These are phyloP conservation scores for Nebria brevicollis DNA, from an alignment of 2,888 invertebrate species.

Conservation along the genomic window DNA sequence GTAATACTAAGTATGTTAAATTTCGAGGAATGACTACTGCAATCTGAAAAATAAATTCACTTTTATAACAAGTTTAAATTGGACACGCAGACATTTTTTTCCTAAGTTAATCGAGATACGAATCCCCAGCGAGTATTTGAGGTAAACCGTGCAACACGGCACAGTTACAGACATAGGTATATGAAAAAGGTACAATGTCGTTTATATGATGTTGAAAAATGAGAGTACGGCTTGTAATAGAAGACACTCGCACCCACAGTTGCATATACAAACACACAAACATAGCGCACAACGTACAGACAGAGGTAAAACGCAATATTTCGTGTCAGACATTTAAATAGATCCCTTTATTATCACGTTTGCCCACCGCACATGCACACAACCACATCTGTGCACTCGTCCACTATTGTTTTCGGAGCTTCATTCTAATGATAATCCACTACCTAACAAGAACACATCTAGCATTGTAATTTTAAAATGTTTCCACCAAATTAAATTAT, in stretches of 20 bases:
- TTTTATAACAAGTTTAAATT: not conserved
- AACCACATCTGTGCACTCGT: not conserved
- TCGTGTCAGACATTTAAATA: constrained; percentile 33
- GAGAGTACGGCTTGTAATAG: not conserved
- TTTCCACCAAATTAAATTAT: too few relatives aligned
- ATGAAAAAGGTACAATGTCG: not conserved
- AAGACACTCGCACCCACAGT: not conserved
- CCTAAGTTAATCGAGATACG: constrained; percentile 1
- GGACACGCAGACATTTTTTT: not conserved
- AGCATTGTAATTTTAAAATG: too few relatives aligned
- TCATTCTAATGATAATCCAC: not conserved
- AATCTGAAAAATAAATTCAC: not conserved
- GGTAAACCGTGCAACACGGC: not conserved
- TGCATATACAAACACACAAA: not conserved
- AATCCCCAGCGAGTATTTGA: not conserved
- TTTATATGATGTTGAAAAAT: constrained; percentile 5
- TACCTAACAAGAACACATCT: too few relatives aligned
- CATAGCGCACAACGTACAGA: not conserved
- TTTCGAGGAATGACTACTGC: not conserved
- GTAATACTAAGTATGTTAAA: not conserved
- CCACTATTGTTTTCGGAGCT: not conserved
- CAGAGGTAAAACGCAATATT: constrained; percentile 13
- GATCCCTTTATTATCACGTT: constrained; percentile 31
- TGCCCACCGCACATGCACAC: not conserved
- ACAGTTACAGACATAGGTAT: not conserved